These are phyloP conservation scores for Megastigmus dorsalis DNA, from an alignment of 2,888 invertebrate species.

Conservation along the genomic window DNA sequence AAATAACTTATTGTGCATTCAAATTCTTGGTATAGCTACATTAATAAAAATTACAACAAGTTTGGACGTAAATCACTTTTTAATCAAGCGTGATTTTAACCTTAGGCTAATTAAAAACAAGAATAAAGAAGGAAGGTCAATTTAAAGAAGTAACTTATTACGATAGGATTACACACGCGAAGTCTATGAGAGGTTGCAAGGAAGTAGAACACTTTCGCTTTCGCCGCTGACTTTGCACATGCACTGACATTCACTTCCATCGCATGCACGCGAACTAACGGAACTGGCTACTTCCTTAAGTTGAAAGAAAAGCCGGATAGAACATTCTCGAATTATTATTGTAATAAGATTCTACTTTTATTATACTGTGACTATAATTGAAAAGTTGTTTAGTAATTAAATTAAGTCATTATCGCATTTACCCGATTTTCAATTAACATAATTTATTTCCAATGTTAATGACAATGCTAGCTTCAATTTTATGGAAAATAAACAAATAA, in stretches of 20 bases:
- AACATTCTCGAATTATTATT: constrained; percentile 13
- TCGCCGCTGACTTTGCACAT: constrained; percentile 56
- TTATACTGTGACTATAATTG: neutral
- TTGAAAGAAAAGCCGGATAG: constrained; percentile 3
- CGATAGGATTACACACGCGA: constrained; percentile 16
- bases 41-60: too few relatives aligned
- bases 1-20: too few relatives aligned
- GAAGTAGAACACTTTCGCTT: constrained; percentile 71
- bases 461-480: too few relatives aligned
- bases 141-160: constrained; percentile 35
- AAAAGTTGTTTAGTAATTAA: too few relatives aligned
- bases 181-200: constrained; percentile 44
- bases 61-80: neutral
- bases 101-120: constrained; percentile 2
- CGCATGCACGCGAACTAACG: constrained; percentile 41
- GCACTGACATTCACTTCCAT: constrained; percentile 36
- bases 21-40: too few relatives aligned
- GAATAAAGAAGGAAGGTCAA: constrained; percentile 25
- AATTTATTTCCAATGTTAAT: too few relatives aligned
- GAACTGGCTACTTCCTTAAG: constrained; percentile 50
- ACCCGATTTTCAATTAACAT: too few relatives aligned
- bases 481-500: neutral
- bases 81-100: neutral
- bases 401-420: too few relatives aligned
- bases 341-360: neutral